A percentile compares a stretch with the other conserved stretches of the same genome.
Conservation (phyloP, 2,113 vertebrate species). For the Aythya baeri region DNA sequence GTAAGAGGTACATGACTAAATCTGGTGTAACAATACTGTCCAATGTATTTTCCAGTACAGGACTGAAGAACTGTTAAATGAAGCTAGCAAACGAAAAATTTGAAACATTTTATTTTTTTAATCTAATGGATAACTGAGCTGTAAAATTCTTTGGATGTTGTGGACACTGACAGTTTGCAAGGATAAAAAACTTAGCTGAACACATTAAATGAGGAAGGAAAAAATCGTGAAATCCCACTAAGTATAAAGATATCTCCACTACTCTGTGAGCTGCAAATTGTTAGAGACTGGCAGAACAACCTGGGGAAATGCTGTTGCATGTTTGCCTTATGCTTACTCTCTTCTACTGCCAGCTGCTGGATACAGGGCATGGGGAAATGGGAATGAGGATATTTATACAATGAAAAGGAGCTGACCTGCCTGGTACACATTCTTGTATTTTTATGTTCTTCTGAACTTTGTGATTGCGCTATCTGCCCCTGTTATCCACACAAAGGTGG, state of each 20-base stretch:
- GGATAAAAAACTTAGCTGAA: not conserved
- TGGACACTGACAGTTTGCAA: not conserved
- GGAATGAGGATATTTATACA: not conserved
- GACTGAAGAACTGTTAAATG: not conserved
- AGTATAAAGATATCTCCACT: not conserved
- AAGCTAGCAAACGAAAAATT: not conserved
- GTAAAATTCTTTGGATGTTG: not conserved
- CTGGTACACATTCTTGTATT: not conserved
- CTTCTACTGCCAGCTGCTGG: not conserved
- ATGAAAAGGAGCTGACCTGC: not conserved
- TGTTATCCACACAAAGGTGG: not conserved
- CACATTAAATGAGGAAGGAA: not conserved
- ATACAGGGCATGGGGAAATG: rapidly evolving
- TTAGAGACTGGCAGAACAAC: not conserved
- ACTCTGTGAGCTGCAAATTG: not conserved
- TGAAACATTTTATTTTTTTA: not conserved
- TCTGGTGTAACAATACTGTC: not conserved
- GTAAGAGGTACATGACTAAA: not conserved
- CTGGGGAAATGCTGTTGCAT: not conserved
- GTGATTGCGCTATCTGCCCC: not conserved
- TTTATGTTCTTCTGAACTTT: not conserved
- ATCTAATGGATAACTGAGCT: not conserved
- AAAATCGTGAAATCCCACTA: not conserved
- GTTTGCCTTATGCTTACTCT: rapidly evolving
- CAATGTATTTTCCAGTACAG: not conserved